Evolutionary conservation across 1,140 invertebrate species (phyloP), one percentile per base, ranked within the genome.

Genomic region (Coenobita brevimanus): DNA sequence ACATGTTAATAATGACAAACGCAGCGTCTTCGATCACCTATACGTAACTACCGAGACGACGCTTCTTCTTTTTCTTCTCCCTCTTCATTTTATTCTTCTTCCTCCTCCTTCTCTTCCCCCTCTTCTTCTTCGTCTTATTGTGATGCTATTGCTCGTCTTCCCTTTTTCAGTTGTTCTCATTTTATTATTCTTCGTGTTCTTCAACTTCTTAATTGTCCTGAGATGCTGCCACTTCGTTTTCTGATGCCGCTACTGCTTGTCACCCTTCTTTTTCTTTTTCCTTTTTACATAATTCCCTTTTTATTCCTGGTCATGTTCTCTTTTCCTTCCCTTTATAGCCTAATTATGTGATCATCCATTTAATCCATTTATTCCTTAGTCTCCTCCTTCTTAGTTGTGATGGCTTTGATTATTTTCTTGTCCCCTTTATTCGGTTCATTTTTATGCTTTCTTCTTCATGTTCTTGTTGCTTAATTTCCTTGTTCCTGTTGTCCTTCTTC

Each of bases 181-280:
- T 57, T n/a, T 57, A 13, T 13, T n/a, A 10, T 57, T n/a, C 54
- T n/a, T 57, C 54, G 54, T 57, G 10, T 57, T 57, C 54, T 13
- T 57, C n/a, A n/a, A n/a, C n/a, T n/a, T n/a, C n/a, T n/a, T n/a
- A n/a, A n/a, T n/a, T n/a, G n/a, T n/a, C n/a, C n/a, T n/a, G n/a
- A n/a, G n/a, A n/a, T n/a, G n/a, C n/a, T n/a, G n/a, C n/a, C n/a
- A n/a, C n/a, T n/a, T n/a, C n/a, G n/a, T n/a, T n/a, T n/a, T n/a
- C n/a, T n/a, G n/a, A n/a, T 57, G 54, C 54, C 54, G 13, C 54
- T n/a, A 10, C 54, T n/a, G n/a, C n/a, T n/a, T n/a, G 13, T 57
- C n/a, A 57, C 54, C 54, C n/a, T 57, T n/a, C 54, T 57, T n/a
- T 57, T n/a, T 57, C 54, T 57, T 57, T 57, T n/a, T 57, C 54